Percentiles rank a stretch among this genome's conserved stretches.
Conservation (phyloP, 2,888 invertebrate genomes). For the Ophion obscuratus region DNA sequence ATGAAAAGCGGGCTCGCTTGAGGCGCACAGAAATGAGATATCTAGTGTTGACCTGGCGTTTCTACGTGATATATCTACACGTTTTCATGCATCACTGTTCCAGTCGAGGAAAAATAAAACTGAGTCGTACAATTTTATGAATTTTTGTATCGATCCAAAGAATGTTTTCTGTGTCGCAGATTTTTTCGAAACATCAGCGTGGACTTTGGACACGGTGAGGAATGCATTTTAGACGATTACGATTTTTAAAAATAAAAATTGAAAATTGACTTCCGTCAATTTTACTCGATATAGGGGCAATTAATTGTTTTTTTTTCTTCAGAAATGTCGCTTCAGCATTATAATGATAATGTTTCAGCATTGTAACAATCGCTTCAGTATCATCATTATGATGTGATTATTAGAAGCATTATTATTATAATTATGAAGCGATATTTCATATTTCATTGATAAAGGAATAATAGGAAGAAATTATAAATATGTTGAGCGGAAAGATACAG, state of each 20-base stretch:
- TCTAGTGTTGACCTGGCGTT: slow-evolving; percentile 45
- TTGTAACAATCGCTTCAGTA: too few species aligned
- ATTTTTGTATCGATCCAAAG: background rate
- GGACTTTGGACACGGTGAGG: background rate
- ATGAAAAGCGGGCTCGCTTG: slow-evolving; percentile 12
- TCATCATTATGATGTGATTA: too few species aligned
- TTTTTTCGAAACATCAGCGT: background rate
- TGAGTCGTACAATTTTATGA: background rate
- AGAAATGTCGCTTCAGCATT: too few species aligned
- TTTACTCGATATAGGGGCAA: background rate
- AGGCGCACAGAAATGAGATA: slow-evolving; percentile 23
- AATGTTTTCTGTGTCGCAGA: background rate
- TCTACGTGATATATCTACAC: background rate
- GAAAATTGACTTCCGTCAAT: background rate
- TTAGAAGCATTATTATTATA: too few species aligned
- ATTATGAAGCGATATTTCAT: too few species aligned
- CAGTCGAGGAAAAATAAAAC: background rate
- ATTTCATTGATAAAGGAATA: too few species aligned
- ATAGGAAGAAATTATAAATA: too few species aligned
- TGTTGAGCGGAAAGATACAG: too few species aligned
- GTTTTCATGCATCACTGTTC: background rate
- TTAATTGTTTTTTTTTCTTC: background rate
- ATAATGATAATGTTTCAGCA: too few species aligned
- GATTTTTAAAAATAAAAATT: background rate
- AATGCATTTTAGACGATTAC: background rate